Percentiles rank a stretch among this genome's conserved stretches.
phyloP scores from a whole-genome alignment of 2,113 vertebrate genomes.

The Numida meleagris region DNA sequence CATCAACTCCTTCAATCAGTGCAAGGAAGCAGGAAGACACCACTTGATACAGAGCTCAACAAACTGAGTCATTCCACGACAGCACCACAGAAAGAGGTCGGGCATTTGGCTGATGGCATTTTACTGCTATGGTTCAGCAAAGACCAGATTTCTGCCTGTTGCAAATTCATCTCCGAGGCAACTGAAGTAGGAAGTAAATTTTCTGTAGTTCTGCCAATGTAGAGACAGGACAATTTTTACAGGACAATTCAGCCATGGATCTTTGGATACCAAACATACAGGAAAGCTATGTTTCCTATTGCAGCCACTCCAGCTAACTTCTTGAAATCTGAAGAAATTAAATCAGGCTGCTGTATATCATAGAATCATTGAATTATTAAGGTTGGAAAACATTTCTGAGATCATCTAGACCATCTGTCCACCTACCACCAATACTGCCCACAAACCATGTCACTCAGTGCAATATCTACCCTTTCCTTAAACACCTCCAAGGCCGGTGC shows the following conservation, averaged over 20 bases:
- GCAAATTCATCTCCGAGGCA: not conserved
- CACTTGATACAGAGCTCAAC: not conserved
- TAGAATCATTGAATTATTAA: no score
- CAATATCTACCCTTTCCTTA: no score
- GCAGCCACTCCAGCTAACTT: not conserved
- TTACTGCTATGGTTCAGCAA: not conserved
- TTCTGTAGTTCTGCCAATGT: not conserved
- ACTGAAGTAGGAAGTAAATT: not conserved
- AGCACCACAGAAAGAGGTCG: accelerated
- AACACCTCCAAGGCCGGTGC: no score
- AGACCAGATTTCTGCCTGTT: not conserved
- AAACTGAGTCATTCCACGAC: not conserved
- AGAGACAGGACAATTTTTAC: not conserved
- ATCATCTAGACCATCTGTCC: no score
- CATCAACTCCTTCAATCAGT: not conserved
- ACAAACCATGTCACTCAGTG: no score
- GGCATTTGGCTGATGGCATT: not conserved
- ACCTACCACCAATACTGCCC: no score
- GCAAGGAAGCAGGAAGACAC: not conserved
- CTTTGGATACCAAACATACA: not conserved
- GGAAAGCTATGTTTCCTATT: not conserved
- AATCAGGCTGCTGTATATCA: not conserved
- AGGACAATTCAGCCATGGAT: not conserved
- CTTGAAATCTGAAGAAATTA: not conserved
- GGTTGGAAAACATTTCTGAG: no score